Evolutionary conservation across 2,797 vertebrate genomes (phyloP).

Genomic region (Enteromius thamalakanensis): DNA sequence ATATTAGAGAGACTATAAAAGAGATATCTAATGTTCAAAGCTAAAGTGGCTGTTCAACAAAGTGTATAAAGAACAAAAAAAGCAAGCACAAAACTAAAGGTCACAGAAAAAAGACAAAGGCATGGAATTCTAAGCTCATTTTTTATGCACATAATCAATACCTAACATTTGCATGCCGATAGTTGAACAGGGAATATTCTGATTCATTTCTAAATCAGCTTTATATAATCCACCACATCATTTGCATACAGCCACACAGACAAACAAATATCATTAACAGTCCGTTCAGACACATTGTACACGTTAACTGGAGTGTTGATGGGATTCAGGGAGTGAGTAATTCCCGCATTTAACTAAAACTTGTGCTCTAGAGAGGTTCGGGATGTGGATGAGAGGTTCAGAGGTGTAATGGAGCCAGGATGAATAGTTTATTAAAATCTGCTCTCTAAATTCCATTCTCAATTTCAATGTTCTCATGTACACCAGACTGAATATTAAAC

Average conservation of each 20-base stretch:
- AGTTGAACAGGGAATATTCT: slow-evolving; percentile 4
- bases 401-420: slow-evolving; percentile 30
- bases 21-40: slow-evolving; percentile 2
- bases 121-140: neutral
- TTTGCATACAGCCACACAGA: neutral
- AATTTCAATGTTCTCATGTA: slow-evolving; percentile 5
- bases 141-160: slow-evolving; percentile 7
- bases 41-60: neutral
- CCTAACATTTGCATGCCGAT: slow-evolving; percentile 28
- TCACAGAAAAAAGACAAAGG: neutral
- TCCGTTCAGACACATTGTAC: neutral
- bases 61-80: neutral
- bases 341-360: neutral
- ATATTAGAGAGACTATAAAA: neutral
- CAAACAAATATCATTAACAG: neutral
- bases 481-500: slow-evolving; percentile 40
- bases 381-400: slow-evolving; percentile 8
- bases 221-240: neutral
- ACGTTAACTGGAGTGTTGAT: neutral
- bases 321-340: neutral
- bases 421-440: slow-evolving; percentile 34
- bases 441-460: slow-evolving; percentile 11
- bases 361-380: neutral
- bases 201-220: slow-evolving; percentile 16
- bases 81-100: neutral